These are phyloP conservation scores for Clarias magur DNA, from an alignment of 2,113 vertebrate genomes.

Conservation along the genomic window DNA sequence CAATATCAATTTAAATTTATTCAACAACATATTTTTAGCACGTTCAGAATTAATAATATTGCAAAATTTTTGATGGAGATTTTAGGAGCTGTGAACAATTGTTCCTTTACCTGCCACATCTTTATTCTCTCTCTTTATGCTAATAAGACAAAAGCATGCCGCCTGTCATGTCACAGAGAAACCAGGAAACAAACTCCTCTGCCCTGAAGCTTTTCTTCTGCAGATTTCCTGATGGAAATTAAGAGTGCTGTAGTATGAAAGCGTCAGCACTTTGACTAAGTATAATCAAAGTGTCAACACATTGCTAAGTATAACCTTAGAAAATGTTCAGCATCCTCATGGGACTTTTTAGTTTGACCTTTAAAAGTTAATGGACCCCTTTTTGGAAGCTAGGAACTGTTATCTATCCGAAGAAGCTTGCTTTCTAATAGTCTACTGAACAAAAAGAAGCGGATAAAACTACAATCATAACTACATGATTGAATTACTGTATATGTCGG, in stretches of 20 bases:
- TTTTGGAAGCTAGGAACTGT: background rate
- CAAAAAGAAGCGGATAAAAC: background rate
- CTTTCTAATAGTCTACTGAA: background rate
- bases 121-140: background rate
- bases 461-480: background rate
- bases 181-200: background rate
- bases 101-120: background rate
- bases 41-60: no score
- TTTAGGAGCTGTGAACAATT: background rate
- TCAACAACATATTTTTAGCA: background rate
- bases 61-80: background rate
- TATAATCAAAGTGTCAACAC: background rate
- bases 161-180: background rate
- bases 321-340: background rate
- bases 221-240: background rate
- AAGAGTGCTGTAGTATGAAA: background rate
- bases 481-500: background rate
- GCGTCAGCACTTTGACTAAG: background rate
- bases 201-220: background rate
- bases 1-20: background rate
- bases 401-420: background rate
- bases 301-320: background rate
- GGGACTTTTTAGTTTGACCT: background rate
- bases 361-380: background rate
- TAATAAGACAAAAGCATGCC: background rate